Conservation (phyloP, 2,113 vertebrate genomes). For the Sander vitreus region DNA sequence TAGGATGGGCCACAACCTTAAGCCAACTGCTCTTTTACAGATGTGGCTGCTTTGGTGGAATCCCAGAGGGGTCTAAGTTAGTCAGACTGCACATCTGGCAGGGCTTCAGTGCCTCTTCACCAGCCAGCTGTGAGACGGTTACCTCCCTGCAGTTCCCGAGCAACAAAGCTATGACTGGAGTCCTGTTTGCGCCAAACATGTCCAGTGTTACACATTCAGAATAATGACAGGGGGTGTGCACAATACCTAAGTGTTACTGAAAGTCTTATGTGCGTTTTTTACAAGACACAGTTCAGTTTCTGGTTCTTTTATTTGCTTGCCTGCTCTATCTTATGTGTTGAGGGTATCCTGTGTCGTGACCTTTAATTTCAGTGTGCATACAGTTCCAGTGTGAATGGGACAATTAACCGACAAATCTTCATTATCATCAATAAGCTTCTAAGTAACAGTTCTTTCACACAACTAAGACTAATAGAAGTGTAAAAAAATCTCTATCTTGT, state of each 20-base stretch:
- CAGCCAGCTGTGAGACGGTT: conserved; percentile 18
- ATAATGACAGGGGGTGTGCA: not conserved
- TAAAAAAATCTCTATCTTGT: too few species aligned
- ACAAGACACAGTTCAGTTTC: not conserved
- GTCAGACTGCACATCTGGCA: conserved; percentile 41
- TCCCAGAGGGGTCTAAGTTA: not conserved
- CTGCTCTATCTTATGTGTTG: not conserved
- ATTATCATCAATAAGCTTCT: not conserved
- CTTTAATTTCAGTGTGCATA: not conserved
- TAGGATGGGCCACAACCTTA: not conserved
- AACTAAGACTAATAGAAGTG: too few species aligned
- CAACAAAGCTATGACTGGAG: not conserved
- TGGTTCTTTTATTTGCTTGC: not conserved
- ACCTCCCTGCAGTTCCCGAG: not conserved
- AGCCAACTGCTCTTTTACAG: conserved; percentile 2
- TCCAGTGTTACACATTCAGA: not conserved
- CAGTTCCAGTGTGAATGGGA: not conserved
- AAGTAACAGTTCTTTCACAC: not conserved
- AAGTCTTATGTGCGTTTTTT: not conserved
- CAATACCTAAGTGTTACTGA: not conserved
- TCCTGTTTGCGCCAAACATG: not conserved
- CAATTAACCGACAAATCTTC: not conserved
- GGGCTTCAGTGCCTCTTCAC: not conserved
- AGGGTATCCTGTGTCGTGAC: too few species aligned
- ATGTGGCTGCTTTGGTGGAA: not conserved